These are phyloP conservation scores for Ceraclea dissimilis DNA, from an alignment of 2,888 invertebrate genomes.

Conservation along the genomic window DNA sequence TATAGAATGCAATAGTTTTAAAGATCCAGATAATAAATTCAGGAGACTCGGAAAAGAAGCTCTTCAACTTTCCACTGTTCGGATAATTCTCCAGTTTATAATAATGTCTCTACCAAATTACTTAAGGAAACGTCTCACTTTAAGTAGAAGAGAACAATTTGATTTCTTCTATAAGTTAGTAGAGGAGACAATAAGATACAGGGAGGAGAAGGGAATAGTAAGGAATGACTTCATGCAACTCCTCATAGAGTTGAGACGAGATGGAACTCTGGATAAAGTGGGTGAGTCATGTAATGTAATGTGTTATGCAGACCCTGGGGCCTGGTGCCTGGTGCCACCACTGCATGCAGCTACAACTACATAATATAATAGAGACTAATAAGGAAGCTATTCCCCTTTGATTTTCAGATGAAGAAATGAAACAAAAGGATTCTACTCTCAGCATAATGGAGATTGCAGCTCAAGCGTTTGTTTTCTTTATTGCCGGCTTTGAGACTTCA, in stretches of 20 bases:
- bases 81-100: neutral
- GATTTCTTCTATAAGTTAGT: slow-evolving; percentile 40
- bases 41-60: slow-evolving; percentile 26
- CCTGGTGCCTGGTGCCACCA: too few species aligned
- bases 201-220: slow-evolving; percentile 34
- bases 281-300: too few species aligned
- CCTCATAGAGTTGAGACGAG: slow-evolving; percentile 45
- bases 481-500: slow-evolving; percentile 49
- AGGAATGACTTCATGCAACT: slow-evolving; percentile 50
- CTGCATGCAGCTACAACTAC: too few species aligned
- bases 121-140: neutral
- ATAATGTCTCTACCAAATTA: slow-evolving; percentile 10
- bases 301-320: too few species aligned
- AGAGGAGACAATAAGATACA: slow-evolving; percentile 37
- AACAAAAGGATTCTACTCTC: slow-evolving; percentile 28
- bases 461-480: slow-evolving; percentile 47
- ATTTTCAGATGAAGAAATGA: slow-evolving; percentile 6
- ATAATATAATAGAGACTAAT: too few species aligned
- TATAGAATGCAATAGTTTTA: slow-evolving; percentile 38
- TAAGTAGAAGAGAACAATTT: slow-evolving; percentile 10
- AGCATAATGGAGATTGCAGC: slow-evolving; percentile 42
- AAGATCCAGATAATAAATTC: slow-evolving; percentile 35
- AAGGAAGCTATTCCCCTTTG: too few species aligned
- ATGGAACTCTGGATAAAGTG: slow-evolving; percentile 7
- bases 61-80: neutral